A percentile compares a stretch with the other conserved stretches of the same genome.
Conservation (phyloP, 2,888 invertebrate species). For the Mantis religiosa region DNA sequence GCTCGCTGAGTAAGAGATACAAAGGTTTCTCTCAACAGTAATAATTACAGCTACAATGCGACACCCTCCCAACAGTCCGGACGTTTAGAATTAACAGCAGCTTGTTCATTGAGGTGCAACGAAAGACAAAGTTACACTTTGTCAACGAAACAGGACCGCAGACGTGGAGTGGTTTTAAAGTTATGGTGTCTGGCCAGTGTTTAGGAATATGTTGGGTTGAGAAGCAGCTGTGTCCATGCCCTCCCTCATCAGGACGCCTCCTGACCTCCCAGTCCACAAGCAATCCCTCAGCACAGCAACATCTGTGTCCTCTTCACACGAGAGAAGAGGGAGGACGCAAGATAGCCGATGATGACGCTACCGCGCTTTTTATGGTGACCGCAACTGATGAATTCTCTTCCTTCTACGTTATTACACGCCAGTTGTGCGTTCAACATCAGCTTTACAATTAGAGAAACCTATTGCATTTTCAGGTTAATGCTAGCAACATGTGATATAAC, state of each 20-base stretch:
- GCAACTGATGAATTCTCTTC: background rate
- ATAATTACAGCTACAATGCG: background rate
- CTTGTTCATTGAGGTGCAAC: background rate
- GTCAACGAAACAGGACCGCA: background rate
- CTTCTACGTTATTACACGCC: background rate
- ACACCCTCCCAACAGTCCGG: background rate
- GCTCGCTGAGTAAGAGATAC: background rate
- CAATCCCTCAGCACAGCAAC: constrained; percentile 7
- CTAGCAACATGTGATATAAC: too few species aligned
- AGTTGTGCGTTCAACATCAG: background rate
- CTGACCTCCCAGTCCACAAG: background rate
- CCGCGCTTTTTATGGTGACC: background rate
- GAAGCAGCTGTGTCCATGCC: background rate
- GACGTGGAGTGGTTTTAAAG: background rate
- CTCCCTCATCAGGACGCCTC: constrained; percentile 4
- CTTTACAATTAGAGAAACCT: background rate
- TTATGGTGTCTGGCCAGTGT: background rate
- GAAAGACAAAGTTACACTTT: background rate
- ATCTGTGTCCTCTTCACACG: background rate
- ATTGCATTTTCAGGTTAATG: too few species aligned
- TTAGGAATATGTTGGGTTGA: background rate
- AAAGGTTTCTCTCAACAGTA: background rate
- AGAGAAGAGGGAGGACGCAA: background rate
- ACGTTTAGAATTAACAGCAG: background rate
- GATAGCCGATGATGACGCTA: background rate